Evolutionary conservation across 2,113 vertebrate species (phyloP).

Genomic region (Oncorhynchus kisutch): DNA sequence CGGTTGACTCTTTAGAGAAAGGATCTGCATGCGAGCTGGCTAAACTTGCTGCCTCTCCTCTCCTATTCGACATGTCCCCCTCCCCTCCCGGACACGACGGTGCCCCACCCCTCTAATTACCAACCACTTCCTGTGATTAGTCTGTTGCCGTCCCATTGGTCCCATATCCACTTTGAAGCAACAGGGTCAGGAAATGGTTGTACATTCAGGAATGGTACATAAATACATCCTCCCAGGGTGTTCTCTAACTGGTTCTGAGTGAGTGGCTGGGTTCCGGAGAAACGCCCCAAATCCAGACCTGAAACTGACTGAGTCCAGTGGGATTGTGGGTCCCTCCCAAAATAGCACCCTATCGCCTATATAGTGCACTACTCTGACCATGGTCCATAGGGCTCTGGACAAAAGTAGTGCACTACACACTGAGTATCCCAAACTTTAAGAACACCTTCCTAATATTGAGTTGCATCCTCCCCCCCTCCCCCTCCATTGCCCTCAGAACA

Average conservation of each 20-base stretch:
- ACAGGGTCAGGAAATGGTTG: conserved; percentile 56
- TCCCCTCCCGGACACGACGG: not conserved
- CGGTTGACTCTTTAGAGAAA: conserved; percentile 19
- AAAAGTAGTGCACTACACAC: not conserved
- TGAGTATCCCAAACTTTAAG: too few relatives aligned
- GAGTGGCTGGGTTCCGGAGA: not conserved
- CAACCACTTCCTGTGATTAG: conserved; percentile 68
- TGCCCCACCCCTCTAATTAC: conserved; percentile 60
- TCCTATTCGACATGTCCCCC: not conserved
- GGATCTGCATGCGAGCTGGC: not conserved
- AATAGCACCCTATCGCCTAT: too few relatives aligned
- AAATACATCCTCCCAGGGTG: conserved; percentile 6
- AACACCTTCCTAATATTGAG: too few relatives aligned
- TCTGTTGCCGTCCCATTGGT: conserved; percentile 24
- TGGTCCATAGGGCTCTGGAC: not conserved
- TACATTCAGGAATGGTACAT: conserved; percentile 39
- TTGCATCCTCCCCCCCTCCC: too few relatives aligned
- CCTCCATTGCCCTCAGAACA: too few relatives aligned
- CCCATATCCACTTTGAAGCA: conserved; percentile 52
- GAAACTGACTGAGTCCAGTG: too few relatives aligned
- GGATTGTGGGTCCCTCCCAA: too few relatives aligned
- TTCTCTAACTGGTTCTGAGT: not conserved
- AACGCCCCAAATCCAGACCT: not conserved
- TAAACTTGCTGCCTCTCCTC: not conserved
- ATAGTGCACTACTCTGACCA: too few relatives aligned